Evolutionary conservation across 2,113 vertebrate genomes (phyloP), one percentile per base, ranked within the genome.

Genomic region (Illadopsis cleaveri): DNA sequence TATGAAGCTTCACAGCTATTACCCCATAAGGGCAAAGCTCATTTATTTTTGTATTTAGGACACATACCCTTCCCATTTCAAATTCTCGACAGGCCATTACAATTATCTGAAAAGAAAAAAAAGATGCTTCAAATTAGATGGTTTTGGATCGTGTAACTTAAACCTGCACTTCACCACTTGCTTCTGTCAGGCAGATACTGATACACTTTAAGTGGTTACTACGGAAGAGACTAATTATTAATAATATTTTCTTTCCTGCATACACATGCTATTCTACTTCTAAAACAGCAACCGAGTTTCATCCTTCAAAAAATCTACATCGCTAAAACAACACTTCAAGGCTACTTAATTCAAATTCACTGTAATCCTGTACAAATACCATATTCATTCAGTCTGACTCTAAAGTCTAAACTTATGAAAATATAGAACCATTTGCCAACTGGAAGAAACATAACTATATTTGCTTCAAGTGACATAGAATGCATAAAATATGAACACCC

Each of bases 81-180:
- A 99, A 99, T 97, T 99, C 99, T 95, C 99, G 98, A 98, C 99
- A 99, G 42, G 99, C 99, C 99, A 99, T 99, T 50, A 99, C 99
- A 93, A 99, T 99, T 96, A 99, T 99, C 99, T 99, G 98, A 58
- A 96, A 94, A 77, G 38, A 17, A 91, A 79, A 70, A 77, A 75
- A 48, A 69, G 15, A 86, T 60, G 33, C 4, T 87, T 5, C 0
- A 82, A 37, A 20, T 85, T 60, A 90, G 31, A 7, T 65, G 25
- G 0, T 24, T 93, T 76, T 48, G 78, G 23, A 72, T 65, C 13
- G 37, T 38, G 6, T 33, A 71, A 91, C 21, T 91, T 47, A 60
- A n/a, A 54, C 30, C 47, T 72, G 20, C 35, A 45, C 40, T 72
- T 73, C 65, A 94, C 33, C 84, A 47, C 45, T 89, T 92, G 35